phyloP scores from a whole-genome alignment of 2,113 vertebrate species.

The Fukomys damarensis region DNA sequence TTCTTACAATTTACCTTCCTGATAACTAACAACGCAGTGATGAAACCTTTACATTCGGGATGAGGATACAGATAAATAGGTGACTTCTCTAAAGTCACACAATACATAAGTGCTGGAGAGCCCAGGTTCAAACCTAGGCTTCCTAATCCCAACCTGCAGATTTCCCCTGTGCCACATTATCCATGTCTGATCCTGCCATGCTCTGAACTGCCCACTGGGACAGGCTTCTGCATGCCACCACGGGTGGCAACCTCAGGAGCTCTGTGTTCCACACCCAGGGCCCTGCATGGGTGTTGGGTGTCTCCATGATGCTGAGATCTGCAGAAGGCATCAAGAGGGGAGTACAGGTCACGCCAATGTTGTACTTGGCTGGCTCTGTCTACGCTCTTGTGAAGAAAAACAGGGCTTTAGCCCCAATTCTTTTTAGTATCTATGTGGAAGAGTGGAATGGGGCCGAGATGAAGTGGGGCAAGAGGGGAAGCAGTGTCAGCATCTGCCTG shows the following conservation, averaged over 20 bases:
- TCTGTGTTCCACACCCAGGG: background rate
- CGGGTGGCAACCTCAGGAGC: background rate
- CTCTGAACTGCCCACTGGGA: background rate
- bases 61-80: background rate
- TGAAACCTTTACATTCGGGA: background rate
- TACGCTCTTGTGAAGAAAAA: slow-evolving; percentile 14
- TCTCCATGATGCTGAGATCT: background rate
- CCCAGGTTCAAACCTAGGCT: slow-evolving; percentile 68
- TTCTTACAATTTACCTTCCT: background rate
- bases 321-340: background rate
- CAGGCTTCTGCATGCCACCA: background rate
- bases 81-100: background rate
- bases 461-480: background rate
- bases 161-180: background rate
- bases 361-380: background rate
- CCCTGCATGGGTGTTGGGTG: background rate
- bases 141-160: slow-evolving; percentile 11
- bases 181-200: background rate
- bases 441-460: background rate
- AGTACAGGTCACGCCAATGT: background rate
- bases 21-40: background rate
- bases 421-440: background rate
- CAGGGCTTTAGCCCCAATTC: background rate
- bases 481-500: slow-evolving; percentile 51
- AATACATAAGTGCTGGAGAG: background rate